Base-by-base conservation (phyloP, 2,888 invertebrate genomes). In the Sarcophaga variegata region DNA sequence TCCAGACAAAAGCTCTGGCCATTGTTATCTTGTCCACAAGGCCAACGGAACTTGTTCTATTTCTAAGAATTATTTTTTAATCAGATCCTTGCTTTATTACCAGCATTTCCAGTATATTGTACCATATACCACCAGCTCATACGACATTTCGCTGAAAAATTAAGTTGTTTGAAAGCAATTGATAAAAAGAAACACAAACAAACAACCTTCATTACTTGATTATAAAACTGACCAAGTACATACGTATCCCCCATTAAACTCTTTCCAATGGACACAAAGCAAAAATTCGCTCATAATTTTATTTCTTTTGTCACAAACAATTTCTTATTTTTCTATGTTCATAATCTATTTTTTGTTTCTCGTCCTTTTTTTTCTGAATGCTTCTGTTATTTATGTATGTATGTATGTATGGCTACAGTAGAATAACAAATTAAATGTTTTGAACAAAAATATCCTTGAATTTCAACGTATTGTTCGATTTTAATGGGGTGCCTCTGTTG, bases 241-340 rank as follows among this genome's bases (percentile, higher is more conserved):
- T 69, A 37, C 2, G 27, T 5, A 37, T 22, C 14, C 22, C 20
- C 22, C 47, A 14, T 49, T 69, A 49, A 69, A 69, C 47, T 47
- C 14, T 47, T 69, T 69, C 22, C 11, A 22, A 69, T 22, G 6
- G 69, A 47, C 49, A 49, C 49, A 49, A 11, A 8, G 8, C 54
- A 49, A 54, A 70, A 47, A 49, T 17, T 25, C 22, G 54, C 22
- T 70, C 49, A 49, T 70, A 70, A 70, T 70, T 70, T 54, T 47
- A 69, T 69, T 69, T 67, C n/a, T 20, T 69, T 20, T 70, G 37
- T 37, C 8, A 37, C 10, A 37, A 37, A 37, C 37, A 37, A 37
- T 37, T 37, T 37, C 37, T 37, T 37, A 37, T 37, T 37, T 37
- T 37, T 10, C 37, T 2, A 37, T 37, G 37, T 37, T 54, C 54